Base-by-base conservation (phyloP, 2,113 vertebrate genomes). In the Gopherus evgoodei region DNA sequence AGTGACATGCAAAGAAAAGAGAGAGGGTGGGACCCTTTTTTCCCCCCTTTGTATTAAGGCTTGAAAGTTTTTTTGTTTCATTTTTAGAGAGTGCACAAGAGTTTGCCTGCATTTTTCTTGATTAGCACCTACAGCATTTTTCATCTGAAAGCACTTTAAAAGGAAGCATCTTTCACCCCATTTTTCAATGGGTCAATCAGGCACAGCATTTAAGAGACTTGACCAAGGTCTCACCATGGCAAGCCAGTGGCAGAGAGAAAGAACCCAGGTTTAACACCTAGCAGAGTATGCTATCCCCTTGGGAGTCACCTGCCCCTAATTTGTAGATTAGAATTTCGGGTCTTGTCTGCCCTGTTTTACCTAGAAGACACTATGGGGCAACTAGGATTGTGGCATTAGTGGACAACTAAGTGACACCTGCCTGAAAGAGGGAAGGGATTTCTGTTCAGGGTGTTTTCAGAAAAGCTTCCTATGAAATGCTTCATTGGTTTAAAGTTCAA, bases 371-470 rank as follows among this genome's bases (percentile, higher is more conserved):
- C 22, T 57, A 65, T 9, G 35, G 10, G 35, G 35, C 29, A 69
- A n/a, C 35, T 35, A 69, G 81, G 84, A 19, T 79, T 65, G 22
- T 69, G 52, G 42, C 21, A 24, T 12, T 38, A 44, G 38, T 38
- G 25, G 21, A 6, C 72, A 25, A 6, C 8, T 5, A 38, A 75
- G n/a, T 24, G 38, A n/a, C 14, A 42, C 19, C 31, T 75, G 69
- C 11, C 5, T 25, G 72, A 5, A 19, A 53, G 35, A 16, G 35
- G 19, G 35, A 19, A 69, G 31, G 0, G 3, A 42, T 21, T 27
- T 49, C 25, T 24, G 22, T n/a, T 38, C 1, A 7, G 78, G 10
- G 52, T 4, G 3, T 2, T 0, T 1, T 4, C 2, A 7, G 9
- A 14, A 62, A 53, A 84, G 3, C 47, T 19, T 47, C 4, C 21